Percentiles rank a stretch among this genome's conserved stretches.
These are phyloP conservation scores for Microchirus variegatus DNA, from an alignment of 2,797 vertebrate species.

Conservation along the genomic window DNA sequence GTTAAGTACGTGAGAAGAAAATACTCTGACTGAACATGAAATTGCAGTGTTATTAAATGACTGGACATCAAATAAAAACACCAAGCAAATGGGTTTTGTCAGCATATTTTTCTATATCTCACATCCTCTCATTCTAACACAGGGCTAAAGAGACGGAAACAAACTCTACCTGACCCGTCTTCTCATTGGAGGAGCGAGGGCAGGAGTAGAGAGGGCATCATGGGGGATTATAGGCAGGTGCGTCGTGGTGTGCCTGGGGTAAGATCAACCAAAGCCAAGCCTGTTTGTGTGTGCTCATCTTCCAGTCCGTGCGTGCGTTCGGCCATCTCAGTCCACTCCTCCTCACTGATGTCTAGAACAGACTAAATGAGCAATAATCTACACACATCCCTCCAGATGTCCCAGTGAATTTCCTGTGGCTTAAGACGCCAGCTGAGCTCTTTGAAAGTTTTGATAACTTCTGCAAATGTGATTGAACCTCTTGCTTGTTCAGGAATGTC, in stretches of 20 bases:
- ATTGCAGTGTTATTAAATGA: conserved; percentile 1
- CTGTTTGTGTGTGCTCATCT: conserved; percentile 30
- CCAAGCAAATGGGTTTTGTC: not conserved
- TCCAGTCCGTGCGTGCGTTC: conserved; percentile 49
- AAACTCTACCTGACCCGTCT: conserved; percentile 64
- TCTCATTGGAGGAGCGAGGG: conserved; percentile 66
- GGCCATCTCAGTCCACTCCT: conserved; percentile 63
- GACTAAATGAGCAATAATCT: conserved; percentile 87
- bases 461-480: conserved; percentile 82
- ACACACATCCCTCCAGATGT: conserved; percentile 85
- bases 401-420: conserved; percentile 85
- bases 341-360: conserved; percentile 83
- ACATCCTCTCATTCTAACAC: conserved; percentile 44
- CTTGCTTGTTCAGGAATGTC: conserved; percentile 79
- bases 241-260: conserved; percentile 74
- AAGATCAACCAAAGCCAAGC: conserved; percentile 58
- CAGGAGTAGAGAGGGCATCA: conserved; percentile 72
- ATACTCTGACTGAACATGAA: conserved; percentile 4
- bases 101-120: conserved; percentile 33
- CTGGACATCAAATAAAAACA: conserved; percentile 16
- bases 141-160: conserved; percentile 57
- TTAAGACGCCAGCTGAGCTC: conserved; percentile 81
- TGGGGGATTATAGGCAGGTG: conserved; percentile 80
- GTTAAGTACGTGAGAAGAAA: not conserved
- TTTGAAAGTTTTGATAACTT: conserved; percentile 87